A percentile compares a stretch with the other conserved stretches of the same genome.
Evolutionary conservation across 2,888 invertebrate genomes (phyloP).

Genomic region (Neoscelio sp.): DNA sequence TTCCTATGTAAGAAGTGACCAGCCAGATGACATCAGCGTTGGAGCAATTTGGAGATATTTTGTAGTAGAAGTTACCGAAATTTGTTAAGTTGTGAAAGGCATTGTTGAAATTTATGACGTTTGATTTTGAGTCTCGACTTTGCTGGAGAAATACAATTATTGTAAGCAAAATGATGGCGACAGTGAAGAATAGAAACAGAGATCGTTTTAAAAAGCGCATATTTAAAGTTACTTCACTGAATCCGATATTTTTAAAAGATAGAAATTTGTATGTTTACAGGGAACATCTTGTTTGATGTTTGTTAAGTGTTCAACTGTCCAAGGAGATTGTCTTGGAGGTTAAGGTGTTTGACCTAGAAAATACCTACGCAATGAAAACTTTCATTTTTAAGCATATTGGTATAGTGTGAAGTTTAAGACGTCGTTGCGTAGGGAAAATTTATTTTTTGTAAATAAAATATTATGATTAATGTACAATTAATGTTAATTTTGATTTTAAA

Average conservation of each 20-base stretch:
- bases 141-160: conserved; percentile 1
- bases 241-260: background rate
- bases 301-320: conserved; percentile 32
- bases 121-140: background rate
- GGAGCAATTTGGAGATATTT: conserved; percentile 69
- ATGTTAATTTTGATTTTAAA: too few species aligned
- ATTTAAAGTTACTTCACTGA: background rate
- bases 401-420: too few species aligned
- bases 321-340: conserved; percentile 35
- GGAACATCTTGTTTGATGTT: conserved; percentile 11
- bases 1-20: conserved; percentile 91
- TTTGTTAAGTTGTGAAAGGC: conserved; percentile 36
- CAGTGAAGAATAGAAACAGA: background rate
- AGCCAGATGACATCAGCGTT: conserved; percentile 81
- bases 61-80: conserved; percentile 63
- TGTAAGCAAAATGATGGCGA: background rate
- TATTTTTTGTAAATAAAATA: too few species aligned
- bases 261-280: background rate
- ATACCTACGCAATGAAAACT: conserved; percentile 28
- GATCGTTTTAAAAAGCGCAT: conserved; percentile 36
- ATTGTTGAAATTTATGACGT: background rate
- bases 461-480: too few species aligned
- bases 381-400: conserved; percentile 16
- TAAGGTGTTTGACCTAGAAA: conserved; percentile 47
- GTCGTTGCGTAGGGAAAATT: too few species aligned